phyloP scores from a whole-genome alignment of 2,797 vertebrate species.

The Notolepis coatsorum region DNA sequence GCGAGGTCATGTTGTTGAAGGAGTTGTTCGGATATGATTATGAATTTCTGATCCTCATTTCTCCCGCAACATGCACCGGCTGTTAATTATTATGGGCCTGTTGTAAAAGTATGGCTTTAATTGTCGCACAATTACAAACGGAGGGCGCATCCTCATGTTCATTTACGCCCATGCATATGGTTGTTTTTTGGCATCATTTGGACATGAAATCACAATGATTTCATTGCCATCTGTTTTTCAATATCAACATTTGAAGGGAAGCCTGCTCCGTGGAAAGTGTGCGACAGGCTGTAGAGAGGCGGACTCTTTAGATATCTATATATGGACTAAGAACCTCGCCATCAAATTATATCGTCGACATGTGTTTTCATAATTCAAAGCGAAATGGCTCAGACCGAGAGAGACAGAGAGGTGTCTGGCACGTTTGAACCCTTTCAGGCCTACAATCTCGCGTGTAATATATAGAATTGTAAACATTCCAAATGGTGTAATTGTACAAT shows the following conservation, averaged over 20 bases:
- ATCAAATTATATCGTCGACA: constrained; percentile 65
- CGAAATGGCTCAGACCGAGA: constrained; percentile 22
- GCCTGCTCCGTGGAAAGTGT: constrained; percentile 58
- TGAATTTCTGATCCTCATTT: neutral
- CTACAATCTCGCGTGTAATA: no score
- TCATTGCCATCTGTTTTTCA: constrained; percentile 83
- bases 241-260: constrained; percentile 72
- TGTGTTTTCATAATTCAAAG: constrained; percentile 74
- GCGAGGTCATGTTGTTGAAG: no score
- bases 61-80: constrained; percentile 1
- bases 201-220: constrained; percentile 71
- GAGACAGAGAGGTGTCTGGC: constrained; percentile 14
- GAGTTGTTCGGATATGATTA: no score
- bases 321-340: constrained; percentile 53
- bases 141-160: constrained; percentile 21
- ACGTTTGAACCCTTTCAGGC: neutral
- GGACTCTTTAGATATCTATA: no score
- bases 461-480: no score
- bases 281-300: constrained; percentile 47
- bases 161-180: constrained; percentile 41
- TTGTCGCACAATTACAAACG: constrained; percentile 41
- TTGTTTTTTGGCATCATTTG: constrained; percentile 72
- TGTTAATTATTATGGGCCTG: constrained; percentile 36
- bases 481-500: no score
- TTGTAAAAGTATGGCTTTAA: constrained; percentile 37